phyloP scores from a whole-genome alignment of 2,797 vertebrate species.

The Sebastiscus albofasciatus region DNA sequence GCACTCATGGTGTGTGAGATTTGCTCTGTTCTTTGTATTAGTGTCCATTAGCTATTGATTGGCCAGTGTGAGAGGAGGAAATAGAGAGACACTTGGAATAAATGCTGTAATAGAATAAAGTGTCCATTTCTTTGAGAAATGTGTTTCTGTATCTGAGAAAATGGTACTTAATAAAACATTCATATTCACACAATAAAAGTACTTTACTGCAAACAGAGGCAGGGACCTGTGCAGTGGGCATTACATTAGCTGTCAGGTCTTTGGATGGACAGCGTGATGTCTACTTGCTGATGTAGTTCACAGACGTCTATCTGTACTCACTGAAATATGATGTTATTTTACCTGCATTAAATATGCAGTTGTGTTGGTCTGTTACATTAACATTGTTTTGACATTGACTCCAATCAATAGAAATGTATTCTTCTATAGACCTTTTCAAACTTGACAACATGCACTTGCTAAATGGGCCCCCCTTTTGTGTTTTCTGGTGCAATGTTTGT shows the following conservation, averaged over 20 bases:
- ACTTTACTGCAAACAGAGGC: background rate
- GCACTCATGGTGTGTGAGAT: slow-evolving; percentile 54
- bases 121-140: slow-evolving; percentile 5
- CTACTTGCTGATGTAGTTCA: background rate
- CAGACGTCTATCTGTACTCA: background rate
- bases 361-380: background rate
- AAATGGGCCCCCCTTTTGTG: background rate
- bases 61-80: slow-evolving; percentile 31
- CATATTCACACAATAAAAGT: background rate
- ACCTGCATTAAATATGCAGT: background rate
- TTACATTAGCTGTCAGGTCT: background rate
- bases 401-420: background rate
- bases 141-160: background rate
- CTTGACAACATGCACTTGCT: background rate
- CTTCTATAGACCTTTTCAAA: background rate
- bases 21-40: slow-evolving; percentile 55
- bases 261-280: background rate
- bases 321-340: background rate
- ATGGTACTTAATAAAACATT: background rate
- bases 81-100: slow-evolving; percentile 46
- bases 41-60: slow-evolving; percentile 66
- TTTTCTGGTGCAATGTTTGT: background rate
- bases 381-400: background rate
- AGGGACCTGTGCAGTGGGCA: background rate
- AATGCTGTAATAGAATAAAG: slow-evolving; percentile 28